These are phyloP conservation scores for Ptilodon capucinus DNA, from an alignment of 2,888 invertebrate genomes.

Conservation along the genomic window DNA sequence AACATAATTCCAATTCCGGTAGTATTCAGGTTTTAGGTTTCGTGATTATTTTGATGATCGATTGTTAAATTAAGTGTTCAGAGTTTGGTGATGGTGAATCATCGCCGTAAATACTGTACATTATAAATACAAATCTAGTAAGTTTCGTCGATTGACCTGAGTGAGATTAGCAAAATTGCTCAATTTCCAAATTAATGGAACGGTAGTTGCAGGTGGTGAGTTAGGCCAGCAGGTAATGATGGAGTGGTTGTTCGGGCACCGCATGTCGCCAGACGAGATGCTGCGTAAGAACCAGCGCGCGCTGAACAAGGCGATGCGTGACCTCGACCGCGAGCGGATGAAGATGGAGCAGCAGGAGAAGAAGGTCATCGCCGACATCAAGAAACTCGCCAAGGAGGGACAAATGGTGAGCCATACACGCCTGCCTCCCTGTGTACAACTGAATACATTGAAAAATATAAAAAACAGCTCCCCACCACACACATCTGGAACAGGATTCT, in stretches of 20 bases:
- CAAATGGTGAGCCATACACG: constrained; percentile 90
- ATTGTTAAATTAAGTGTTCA: constrained; percentile 16
- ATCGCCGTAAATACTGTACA: constrained; percentile 37
- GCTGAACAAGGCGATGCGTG: constrained; percentile 98
- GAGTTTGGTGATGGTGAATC: constrained; percentile 42
- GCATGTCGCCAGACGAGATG: constrained; percentile 98
- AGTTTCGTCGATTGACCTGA: neutral
- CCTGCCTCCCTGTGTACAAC: too few relatives aligned
- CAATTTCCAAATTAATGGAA: neutral
- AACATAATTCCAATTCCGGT: too few relatives aligned
- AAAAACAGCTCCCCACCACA: too few relatives aligned
- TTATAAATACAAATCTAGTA: neutral
- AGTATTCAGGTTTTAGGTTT: neutral
- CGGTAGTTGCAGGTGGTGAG: neutral
- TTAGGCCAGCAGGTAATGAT: constrained; percentile 62
- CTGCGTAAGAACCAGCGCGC: constrained; percentile 99
- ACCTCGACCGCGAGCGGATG: constrained; percentile 95
- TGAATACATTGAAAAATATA: too few relatives aligned
- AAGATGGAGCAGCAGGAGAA: constrained; percentile 99
- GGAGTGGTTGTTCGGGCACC: constrained; percentile 98
- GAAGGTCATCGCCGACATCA: constrained; percentile 98
- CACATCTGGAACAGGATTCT: too few relatives aligned
- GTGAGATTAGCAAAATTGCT: neutral
- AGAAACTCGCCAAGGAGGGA: constrained; percentile 99
- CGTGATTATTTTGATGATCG: neutral